Base-by-base conservation (phyloP, 2,888 invertebrate species). In the Watsonalla cultraria region DNA sequence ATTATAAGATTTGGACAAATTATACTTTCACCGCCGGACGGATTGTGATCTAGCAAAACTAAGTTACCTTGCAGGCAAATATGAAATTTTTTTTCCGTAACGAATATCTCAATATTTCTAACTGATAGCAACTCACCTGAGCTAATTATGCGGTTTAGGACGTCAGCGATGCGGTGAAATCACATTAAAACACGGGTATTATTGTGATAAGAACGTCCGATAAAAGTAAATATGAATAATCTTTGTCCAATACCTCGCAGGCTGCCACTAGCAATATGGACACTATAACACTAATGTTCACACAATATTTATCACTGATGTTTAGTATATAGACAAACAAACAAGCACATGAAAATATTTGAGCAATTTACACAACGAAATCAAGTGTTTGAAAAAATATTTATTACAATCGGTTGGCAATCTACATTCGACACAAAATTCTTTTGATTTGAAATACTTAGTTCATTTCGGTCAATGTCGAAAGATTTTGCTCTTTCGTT, bases 181-280 rank as follows among this genome's bases (percentile, higher is more conserved):
- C 79, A 80, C 74, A 58, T 15, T 57, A 60, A 24, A 24, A 60
- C 65, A 74, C 72, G 72, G 66, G 68, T 66, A 74, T 64, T 70
- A 72, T 74, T 73, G 69, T 66, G 79, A 78, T 82, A 82, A 81
- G 71, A 72, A 66, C 74, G 57, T 60, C 54, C 60, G 76, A 72
- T 76, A 76, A 77, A 74, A 62, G 69, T 76, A 81, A 78, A 80
- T 80, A 79, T 66, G 64, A 58, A 63, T 64, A 69, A 79, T 74
- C 76, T 74, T 77, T 68, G 71, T 73, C 61, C 60, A 66, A 71
- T 68, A 68, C 59, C 63, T 66, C 70, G 65, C 67, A 64, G 70
- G 60, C 66, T 55, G 57, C 52, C 57, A 64, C 58, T 66, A 70
- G 71, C 80, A 82, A 77, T 78, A 78, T 77, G 75, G 76, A 70